Base-by-base conservation (phyloP, 2,888 invertebrate species). In the Trichopria drosophilae region DNA sequence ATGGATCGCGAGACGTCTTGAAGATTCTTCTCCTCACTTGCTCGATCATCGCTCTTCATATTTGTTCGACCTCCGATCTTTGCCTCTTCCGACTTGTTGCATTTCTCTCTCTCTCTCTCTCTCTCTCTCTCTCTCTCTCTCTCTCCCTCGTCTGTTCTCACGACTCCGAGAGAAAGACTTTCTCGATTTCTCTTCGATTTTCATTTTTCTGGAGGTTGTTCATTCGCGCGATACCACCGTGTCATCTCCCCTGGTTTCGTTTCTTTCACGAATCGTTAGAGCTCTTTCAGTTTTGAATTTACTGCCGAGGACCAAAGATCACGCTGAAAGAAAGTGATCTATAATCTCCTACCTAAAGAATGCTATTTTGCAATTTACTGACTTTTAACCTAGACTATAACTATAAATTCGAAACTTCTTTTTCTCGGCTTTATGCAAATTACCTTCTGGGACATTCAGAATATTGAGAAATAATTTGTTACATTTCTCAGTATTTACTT, bases 1-100 rank as follows among this genome's bases (percentile, higher is more conserved):
- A 32, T 26, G n/a, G n/a, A n/a, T n/a, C n/a, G n/a, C n/a, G n/a
- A n/a, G n/a, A n/a, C n/a, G n/a, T n/a, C n/a, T n/a, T n/a, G n/a
- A n/a, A n/a, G 35, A 23, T 23, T 37, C 59, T 55, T 49, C 42
- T 22, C 54, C 50, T 28, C 10, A 47, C 49, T 36, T 36, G 18
- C 32, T 37, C 43, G 24, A 34, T n/a, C n/a, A n/a, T n/a, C n/a
- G n/a, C n/a, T n/a, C 49, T 15, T 20, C 39, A 49, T 52, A n/a
- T 44, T 43, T 39, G 22, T 34, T 41, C 44, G 31, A 22, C 39
- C 19, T 29, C 22, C 35, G 39, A 24, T 35, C 31, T 23, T 41
- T 36, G 34, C 44, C 51, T 42, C 53, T 40, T 41, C 49, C 39
- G 23, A n/a, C n/a, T n/a, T n/a, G n/a, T n/a, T n/a, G n/a, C n/a